These are phyloP conservation scores for Harmothoe impar DNA, from an alignment of 2,888 invertebrate species.

Conservation along the genomic window DNA sequence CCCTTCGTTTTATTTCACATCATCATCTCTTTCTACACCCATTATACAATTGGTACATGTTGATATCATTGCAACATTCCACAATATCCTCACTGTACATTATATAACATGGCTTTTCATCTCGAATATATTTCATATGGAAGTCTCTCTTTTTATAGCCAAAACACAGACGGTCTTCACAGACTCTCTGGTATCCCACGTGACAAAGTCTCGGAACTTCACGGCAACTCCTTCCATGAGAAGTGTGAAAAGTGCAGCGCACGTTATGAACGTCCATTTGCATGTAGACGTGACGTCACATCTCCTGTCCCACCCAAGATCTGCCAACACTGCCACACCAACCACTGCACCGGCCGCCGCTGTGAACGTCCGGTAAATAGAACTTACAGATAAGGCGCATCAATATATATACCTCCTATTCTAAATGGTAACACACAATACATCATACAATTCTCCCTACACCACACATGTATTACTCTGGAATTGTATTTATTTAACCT, in stretches of 20 bases:
- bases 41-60: too few relatives aligned
- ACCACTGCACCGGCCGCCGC: conserved; percentile 76
- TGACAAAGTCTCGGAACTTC: conserved; percentile 77
- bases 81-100: too few relatives aligned
- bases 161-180: conserved; percentile 79
- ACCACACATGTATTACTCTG: too few relatives aligned
- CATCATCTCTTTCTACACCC: too few relatives aligned
- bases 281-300: conserved; percentile 59
- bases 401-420: not conserved
- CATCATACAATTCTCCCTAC: too few relatives aligned
- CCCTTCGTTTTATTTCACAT: too few relatives aligned
- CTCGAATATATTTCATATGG: too few relatives aligned
- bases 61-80: too few relatives aligned
- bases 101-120: too few relatives aligned
- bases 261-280: conserved; percentile 70
- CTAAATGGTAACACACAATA: too few relatives aligned
- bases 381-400: not conserved
- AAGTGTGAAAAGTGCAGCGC: conserved; percentile 77
- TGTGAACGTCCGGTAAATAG: conserved; percentile 74
- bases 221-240: conserved; percentile 78
- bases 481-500: too few relatives aligned
- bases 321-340: conserved; percentile 75
- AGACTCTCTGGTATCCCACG: conserved; percentile 76
- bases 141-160: too few relatives aligned
- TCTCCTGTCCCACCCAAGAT: conserved; percentile 71